Evolutionary conservation across 2,113 vertebrate species (phyloP).

Genomic region (Tamias sibiricus): DNA sequence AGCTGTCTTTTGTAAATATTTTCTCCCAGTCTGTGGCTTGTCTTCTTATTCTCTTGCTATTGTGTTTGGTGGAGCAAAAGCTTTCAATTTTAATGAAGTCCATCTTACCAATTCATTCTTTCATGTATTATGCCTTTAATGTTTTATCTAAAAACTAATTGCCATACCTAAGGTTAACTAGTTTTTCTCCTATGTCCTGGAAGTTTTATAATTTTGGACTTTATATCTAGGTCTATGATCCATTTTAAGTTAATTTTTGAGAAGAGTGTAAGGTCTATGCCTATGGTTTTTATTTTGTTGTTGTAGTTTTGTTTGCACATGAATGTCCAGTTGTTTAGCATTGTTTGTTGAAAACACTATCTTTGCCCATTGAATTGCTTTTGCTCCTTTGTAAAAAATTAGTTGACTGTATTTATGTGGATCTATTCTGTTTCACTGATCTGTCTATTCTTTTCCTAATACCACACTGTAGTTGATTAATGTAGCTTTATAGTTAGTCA

Average conservation of each 20-base stretch:
- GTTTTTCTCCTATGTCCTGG: neutral
- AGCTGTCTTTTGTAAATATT: neutral
- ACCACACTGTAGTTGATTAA: neutral
- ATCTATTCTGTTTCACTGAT: neutral
- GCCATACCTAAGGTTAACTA: neutral
- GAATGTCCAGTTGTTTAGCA: neutral
- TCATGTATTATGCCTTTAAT: neutral
- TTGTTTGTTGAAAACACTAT: neutral
- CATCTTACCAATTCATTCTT: neutral
- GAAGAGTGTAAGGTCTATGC: neutral
- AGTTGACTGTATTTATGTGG: neutral
- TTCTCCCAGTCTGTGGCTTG: neutral
- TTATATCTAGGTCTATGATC: neutral
- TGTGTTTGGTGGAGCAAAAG: neutral
- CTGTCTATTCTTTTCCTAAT: neutral
- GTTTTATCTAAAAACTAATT: neutral
- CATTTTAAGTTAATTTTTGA: neutral
- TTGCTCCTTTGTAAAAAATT: neutral
- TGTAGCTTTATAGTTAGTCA: neutral
- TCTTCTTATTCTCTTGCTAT: neutral
- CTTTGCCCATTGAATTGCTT: neutral
- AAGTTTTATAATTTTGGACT: neutral
- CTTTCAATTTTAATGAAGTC: neutral
- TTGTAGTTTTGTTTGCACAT: neutral
- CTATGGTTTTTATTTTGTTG: neutral